Percentiles rank a stretch among this genome's conserved stretches.
These are phyloP conservation scores for Sebastes goodei DNA, from an alignment of 2,797 vertebrate species.

Conservation along the genomic window DNA sequence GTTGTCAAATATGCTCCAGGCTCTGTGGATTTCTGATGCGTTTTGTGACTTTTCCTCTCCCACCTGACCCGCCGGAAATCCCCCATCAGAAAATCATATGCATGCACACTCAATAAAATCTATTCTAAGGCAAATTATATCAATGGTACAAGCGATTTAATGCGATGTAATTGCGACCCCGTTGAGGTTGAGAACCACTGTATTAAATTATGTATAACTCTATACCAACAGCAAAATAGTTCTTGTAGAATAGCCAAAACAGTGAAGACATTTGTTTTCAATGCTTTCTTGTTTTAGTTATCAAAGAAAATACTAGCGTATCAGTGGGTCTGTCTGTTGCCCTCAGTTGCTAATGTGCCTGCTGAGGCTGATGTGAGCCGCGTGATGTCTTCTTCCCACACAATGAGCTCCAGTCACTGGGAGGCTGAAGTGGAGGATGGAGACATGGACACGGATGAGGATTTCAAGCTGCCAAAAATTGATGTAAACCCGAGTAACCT, in stretches of 20 bases:
- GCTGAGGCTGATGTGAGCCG: constrained; percentile 45
- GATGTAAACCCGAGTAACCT: constrained; percentile 66
- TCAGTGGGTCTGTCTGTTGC: constrained; percentile 13
- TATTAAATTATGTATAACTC: background rate
- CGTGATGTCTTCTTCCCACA: constrained; percentile 43
- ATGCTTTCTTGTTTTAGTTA: background rate
- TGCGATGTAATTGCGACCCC: too few species aligned
- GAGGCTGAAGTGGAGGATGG: constrained; percentile 42
- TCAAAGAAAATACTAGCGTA: background rate
- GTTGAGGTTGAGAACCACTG: too few species aligned
- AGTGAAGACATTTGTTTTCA: background rate
- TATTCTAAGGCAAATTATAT: too few species aligned
- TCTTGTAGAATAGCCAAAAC: background rate
- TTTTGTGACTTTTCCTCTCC: too few species aligned
- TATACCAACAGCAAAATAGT: background rate
- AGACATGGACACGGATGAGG: constrained; percentile 56
- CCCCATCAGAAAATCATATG: too few species aligned
- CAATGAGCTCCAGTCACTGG: constrained; percentile 58
- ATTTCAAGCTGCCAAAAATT: constrained; percentile 69
- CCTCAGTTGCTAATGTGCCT: constrained; percentile 47
- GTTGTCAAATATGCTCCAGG: too few species aligned
- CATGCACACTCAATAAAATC: too few species aligned
- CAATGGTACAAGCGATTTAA: too few species aligned
- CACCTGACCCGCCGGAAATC: too few species aligned
- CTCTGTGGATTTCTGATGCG: too few species aligned